Evolutionary conservation across 2,797 vertebrate species (phyloP).

Genomic region (Acanthis flammea): DNA sequence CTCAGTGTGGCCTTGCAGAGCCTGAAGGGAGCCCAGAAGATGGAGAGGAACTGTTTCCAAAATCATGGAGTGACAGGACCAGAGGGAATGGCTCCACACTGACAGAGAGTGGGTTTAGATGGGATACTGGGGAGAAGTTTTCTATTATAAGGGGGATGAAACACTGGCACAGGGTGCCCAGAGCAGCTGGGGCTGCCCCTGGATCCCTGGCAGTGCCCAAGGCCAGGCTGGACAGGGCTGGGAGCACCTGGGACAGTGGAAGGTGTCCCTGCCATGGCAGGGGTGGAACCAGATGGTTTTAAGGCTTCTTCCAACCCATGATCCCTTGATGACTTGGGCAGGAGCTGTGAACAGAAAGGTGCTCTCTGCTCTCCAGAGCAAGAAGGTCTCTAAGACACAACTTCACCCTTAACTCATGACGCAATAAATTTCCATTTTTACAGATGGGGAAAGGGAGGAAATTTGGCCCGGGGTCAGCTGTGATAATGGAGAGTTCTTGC

Average conservation of each 20-base stretch:
- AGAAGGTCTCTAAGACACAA: not conserved
- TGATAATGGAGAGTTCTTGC: slow-evolving; percentile 37
- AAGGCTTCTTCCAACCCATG: not conserved
- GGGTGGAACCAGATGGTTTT: fast-evolving
- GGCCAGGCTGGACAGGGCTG: not conserved
- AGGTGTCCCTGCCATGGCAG: not conserved
- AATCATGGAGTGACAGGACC: not conserved
- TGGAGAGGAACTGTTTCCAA: not conserved
- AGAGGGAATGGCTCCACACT: not conserved
- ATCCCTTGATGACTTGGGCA: not conserved
- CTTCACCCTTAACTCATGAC: not conserved
- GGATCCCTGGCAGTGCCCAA: not conserved
- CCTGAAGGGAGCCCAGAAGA: not conserved
- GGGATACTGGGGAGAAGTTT: not conserved
- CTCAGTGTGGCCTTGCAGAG: not conserved
- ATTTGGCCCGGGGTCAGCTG: not conserved
- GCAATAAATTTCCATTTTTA: not conserved
- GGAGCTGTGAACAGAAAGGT: not conserved
- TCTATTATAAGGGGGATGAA: not conserved
- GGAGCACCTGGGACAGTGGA: not conserved
- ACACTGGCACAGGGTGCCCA: not conserved
- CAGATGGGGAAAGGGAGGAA: not conserved
- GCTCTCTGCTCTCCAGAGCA: not conserved
- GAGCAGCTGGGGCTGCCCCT: not conserved
- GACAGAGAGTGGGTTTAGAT: not conserved